Conservation (phyloP, 2,113 vertebrate species). For the Pseudopipra pipra region DNA sequence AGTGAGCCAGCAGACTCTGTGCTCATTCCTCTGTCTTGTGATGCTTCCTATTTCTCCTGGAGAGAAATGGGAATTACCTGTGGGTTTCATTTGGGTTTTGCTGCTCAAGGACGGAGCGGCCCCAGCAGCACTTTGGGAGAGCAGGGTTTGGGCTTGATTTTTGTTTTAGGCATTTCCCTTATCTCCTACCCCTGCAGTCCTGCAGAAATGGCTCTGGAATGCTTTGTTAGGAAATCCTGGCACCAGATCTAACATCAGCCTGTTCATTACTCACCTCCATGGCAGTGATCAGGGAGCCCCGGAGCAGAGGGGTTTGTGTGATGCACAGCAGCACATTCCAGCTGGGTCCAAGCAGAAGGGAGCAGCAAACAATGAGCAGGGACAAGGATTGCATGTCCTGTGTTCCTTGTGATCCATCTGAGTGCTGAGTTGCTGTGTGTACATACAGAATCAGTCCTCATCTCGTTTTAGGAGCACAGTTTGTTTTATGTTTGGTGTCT, state of each 20-base stretch:
- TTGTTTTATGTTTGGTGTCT: not conserved
- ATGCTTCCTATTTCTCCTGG: not conserved
- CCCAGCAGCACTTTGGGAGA: not conserved
- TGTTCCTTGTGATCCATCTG: not conserved
- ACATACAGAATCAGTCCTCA: not conserved
- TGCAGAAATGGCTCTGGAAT: not conserved
- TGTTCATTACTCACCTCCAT: not conserved
- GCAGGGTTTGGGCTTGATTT: fast-evolving
- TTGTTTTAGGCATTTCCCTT: not conserved
- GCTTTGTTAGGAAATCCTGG: not conserved
- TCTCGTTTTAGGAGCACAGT: not conserved
- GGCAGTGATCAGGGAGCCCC: not conserved
- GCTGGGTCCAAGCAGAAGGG: not conserved
- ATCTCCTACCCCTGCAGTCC: not conserved
- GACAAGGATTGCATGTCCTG: not conserved
- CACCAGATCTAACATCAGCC: not conserved
- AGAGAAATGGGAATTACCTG: not conserved
- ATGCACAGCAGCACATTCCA: not conserved
- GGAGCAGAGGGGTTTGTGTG: not conserved
- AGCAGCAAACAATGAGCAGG: not conserved
- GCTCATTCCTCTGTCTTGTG: not conserved
- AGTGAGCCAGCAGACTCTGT: not conserved
- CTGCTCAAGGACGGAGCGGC: not conserved
- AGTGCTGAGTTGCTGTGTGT: not conserved
- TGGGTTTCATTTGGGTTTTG: not conserved